Evolutionary conservation across 2,797 vertebrate species (phyloP), one percentile per base, ranked within the genome.

Genomic region (Sphenodon punctatus): DNA sequence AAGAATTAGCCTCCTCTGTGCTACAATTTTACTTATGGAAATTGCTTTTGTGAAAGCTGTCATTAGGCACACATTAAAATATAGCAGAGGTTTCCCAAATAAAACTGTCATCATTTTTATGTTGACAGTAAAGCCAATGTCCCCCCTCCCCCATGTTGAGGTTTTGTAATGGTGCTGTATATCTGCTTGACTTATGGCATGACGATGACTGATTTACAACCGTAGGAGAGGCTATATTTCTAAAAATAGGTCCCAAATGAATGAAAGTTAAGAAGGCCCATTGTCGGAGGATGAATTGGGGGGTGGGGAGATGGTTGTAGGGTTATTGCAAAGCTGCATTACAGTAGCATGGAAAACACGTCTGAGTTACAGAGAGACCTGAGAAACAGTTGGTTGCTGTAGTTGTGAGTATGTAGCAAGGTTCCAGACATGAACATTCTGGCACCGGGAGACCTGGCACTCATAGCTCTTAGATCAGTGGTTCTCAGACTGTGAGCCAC

Each of bases 81-180:
- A 90, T 79, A 92, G 77, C 83, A 12, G 73, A 91, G 69, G 69
- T 89, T 93, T 94, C 91, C 85, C 90, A 86, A 95, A 95, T 94
- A 93, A 95, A 94, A 90, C 91, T 91, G 91, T 92, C 93, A 93
- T 85, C 93, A 79, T 84, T 94, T 92, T 92, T 92, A 89, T 88
- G 66, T 79, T 94, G 93, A 93, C 87, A 89, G 90, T 82, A 93
- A 93, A 94, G 92, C 86, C 93, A 93, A 92, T 90, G 4, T 68
- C 69, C 32, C 60, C 56, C 42, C 25, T 87, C 90, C 86, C 89
- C 79, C 88, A 89, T 86, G 90, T 78, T 92, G 91, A 90, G 82
- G 77, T 88, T 92, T 88, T 81, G 68, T 86, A 89, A 90, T 77
- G 78, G 86, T 83, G 87, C 80, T 63, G 68, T 89, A 66, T 88